phyloP scores from a whole-genome alignment of 2,113 vertebrate species.

The Micromys minutus region DNA sequence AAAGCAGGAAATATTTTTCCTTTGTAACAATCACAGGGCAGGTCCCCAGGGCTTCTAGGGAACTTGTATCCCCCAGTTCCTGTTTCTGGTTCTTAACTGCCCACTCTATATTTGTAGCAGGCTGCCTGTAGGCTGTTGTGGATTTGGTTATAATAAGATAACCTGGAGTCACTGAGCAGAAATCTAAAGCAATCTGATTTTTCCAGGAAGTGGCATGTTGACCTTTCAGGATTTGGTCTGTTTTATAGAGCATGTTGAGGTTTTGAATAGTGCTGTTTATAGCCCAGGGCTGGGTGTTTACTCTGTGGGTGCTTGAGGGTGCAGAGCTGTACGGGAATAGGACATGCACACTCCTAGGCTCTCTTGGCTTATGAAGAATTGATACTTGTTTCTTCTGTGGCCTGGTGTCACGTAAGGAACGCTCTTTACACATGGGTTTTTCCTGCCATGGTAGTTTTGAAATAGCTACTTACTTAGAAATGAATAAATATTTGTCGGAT shows the following conservation, averaged over 20 bases:
- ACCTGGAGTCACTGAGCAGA: conserved; percentile 60
- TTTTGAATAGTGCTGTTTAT: conserved; percentile 69
- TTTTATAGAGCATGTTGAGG: conserved; percentile 52
- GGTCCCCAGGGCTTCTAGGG: conserved; percentile 55
- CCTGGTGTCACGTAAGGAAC: conserved; percentile 52
- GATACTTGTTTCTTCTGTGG: conserved; percentile 59
- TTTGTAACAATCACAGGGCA: conserved; percentile 47
- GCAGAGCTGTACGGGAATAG: conserved; percentile 42
- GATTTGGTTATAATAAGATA: conserved; percentile 73
- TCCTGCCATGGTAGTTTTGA: conserved; percentile 33
- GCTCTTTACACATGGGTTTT: conserved; percentile 13
- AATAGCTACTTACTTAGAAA: conserved; percentile 59
- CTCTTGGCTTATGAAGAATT: conserved; percentile 49
- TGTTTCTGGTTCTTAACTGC: conserved; percentile 70
- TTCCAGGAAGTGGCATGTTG: conserved; percentile 73
- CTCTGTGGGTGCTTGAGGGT: conserved; percentile 21
- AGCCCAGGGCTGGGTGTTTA: conserved; percentile 68
- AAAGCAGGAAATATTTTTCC: conserved; percentile 77
- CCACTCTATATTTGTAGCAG: conserved; percentile 72
- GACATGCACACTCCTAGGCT: not conserved
- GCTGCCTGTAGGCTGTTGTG: conserved; percentile 59
- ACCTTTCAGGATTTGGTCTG: conserved; percentile 68
- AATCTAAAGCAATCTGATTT: conserved; percentile 73
- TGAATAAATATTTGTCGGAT: conserved; percentile 65
- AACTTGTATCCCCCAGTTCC: conserved; percentile 67